Evolutionary conservation across 2,113 vertebrate species (phyloP), one percentile per base, ranked within the genome.

Genomic region (Tragelaphus scriptus): DNA sequence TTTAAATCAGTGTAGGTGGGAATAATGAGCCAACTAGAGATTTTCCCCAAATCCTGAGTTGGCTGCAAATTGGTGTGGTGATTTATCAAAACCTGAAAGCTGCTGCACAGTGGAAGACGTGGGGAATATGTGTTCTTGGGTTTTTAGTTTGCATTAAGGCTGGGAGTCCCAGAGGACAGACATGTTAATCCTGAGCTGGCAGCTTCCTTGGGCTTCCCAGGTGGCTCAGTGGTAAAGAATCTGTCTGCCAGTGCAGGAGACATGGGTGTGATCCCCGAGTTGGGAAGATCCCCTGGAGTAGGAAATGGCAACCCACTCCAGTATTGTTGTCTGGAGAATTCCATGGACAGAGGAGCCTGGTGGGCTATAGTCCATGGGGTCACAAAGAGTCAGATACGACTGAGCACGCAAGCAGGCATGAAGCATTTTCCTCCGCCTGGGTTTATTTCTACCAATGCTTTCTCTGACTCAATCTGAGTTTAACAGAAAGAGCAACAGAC

Each of bases 1-100:
- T 44, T 44, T 5, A 44, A 44, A 91, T 97, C 58, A 25, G 55
- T 28, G 15, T 28, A 95, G 79, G 84, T 77, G 93, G 94, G 86
- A 95, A 90, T 96, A 91, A 90, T 32, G 81, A 97, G 79, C 65
- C 92, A 71, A 85, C 47, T 87, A 85, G 93, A 93, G 95, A 89
- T 81, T 58, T 75, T 75, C 49, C 63, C 63, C n/a, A 90, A 89
- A 91, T 91, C 79, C 47, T n/a, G 79, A 79, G 23, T 58, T 61
- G 93, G 82, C 89, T 68, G 71, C 58, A 84, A 96, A 36, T 89
- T 36, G 89, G 61, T 65, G 75, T 85, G 30, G 89, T 94, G 65
- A 86, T 96, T 93, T 71, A 86, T 91, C 61, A 75, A 87, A 85
- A 47, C 32, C 93, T 77, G 63, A 79, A 30, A 68, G 19, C n/a